phyloP scores from a whole-genome alignment of 1,140 invertebrate genomes.

The Philaenus spumarius region DNA sequence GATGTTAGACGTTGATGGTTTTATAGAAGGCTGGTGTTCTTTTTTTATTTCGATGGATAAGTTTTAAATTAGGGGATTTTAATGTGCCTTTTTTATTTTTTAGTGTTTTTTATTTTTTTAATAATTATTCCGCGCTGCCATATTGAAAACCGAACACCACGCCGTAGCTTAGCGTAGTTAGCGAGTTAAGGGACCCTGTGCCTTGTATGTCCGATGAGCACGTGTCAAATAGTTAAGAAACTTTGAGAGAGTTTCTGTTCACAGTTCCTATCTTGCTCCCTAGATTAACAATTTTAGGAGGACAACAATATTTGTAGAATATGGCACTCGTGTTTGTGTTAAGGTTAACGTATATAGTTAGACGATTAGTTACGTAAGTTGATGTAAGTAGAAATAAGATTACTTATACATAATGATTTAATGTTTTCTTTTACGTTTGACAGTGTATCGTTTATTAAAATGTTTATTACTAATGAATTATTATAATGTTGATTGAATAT shows the following conservation, averaged over 20 bases:
- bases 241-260: constrained; percentile 26
- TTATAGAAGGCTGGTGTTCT: no score
- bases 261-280: constrained; percentile 33
- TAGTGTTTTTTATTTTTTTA: constrained; percentile 6
- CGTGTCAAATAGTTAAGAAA: constrained; percentile 30
- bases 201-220: constrained; percentile 31
- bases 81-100: constrained; percentile 4
- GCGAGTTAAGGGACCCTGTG: constrained; percentile 21
- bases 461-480: constrained; percentile 13
- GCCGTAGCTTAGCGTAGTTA: not conserved
- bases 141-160: not conserved
- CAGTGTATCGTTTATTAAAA: constrained; percentile 17
- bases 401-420: constrained; percentile 3
- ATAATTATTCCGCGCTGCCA: not conserved
- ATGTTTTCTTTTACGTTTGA: constrained; percentile 16
- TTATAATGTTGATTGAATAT: constrained; percentile 9
- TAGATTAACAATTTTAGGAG: no score
- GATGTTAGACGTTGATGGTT: constrained; percentile 2
- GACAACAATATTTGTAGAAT: no score
- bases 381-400: no score
- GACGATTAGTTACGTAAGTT: no score
- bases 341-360: no score
- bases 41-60: not conserved
- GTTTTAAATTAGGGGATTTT: not conserved
- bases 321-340: no score